Evolutionary conservation across 2,113 vertebrate genomes (phyloP).

Genomic region (Equus przewalskii): DNA sequence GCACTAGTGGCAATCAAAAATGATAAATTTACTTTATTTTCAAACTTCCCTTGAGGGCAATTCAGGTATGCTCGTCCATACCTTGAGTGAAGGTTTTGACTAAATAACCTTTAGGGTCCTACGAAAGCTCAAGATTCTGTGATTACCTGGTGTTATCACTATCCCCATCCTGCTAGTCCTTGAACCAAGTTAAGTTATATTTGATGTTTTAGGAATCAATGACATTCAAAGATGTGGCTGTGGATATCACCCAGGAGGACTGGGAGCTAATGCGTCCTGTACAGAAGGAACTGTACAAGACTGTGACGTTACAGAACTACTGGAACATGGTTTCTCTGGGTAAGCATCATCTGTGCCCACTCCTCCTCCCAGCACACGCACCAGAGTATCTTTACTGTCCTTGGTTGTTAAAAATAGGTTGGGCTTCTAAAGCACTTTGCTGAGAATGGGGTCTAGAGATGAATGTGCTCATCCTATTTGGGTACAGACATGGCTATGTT

Average conservation of each 20-base stretch:
- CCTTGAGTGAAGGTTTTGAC: neutral
- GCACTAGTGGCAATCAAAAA: neutral
- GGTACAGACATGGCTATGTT: neutral
- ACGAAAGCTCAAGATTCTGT: neutral
- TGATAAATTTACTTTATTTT: slow-evolving; percentile 6
- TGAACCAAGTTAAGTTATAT: neutral
- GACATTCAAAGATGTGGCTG: slow-evolving; percentile 82
- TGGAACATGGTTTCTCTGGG: slow-evolving; percentile 85
- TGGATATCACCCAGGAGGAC: slow-evolving; percentile 82
- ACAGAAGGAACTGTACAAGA: slow-evolving; percentile 82
- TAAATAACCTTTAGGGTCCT: neutral
- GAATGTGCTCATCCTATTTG: neutral
- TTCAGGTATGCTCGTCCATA: neutral
- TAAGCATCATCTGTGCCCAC: neutral
- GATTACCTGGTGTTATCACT: neutral
- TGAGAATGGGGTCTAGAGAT: neutral
- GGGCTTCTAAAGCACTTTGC: neutral
- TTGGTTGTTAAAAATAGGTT: neutral
- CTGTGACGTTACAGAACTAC: slow-evolving; percentile 81
- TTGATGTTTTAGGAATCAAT: slow-evolving; percentile 76
- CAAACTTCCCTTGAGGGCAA: neutral
- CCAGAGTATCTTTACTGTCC: neutral
- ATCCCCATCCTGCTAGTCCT: neutral
- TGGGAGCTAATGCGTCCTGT: slow-evolving; percentile 80
- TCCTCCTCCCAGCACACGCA: no score